Percentiles rank a stretch among this genome's conserved stretches.
Conservation (phyloP, 2,113 vertebrate species). For the Sinocyclocheilus grahami region DNA sequence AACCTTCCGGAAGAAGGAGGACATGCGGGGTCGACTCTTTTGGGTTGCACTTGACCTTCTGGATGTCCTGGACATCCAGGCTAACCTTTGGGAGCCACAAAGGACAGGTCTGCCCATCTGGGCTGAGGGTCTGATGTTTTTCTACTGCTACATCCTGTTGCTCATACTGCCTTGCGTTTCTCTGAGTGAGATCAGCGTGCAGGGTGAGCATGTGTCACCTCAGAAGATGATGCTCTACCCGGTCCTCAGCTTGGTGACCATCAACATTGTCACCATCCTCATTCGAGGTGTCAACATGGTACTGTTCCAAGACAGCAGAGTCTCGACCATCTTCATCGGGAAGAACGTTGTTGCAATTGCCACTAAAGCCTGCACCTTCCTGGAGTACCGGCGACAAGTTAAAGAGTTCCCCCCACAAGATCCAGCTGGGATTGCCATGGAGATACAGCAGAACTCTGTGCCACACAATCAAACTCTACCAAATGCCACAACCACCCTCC, state of each 20-base stretch:
- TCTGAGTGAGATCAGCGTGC: constrained; percentile 81
- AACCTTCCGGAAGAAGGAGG: constrained; percentile 88
- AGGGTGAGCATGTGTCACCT: no score
- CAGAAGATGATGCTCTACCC: constrained; percentile 85
- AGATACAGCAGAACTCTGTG: constrained; percentile 82
- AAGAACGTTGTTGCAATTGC: constrained; percentile 87
- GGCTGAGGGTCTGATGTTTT: constrained; percentile 90
- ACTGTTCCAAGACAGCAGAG: constrained; percentile 85
- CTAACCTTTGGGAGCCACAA: constrained; percentile 86
- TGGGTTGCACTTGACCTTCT: constrained; percentile 87
- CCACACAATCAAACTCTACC: constrained; percentile 77
- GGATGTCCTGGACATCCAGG: constrained; percentile 88
- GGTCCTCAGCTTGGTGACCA: constrained; percentile 84
- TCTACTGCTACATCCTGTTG: constrained; percentile 88
- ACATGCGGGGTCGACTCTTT: constrained; percentile 84
- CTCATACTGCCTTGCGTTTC: constrained; percentile 87
- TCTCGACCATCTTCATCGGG: constrained; percentile 87
- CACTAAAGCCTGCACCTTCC: constrained; percentile 85
- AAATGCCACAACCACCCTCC: constrained; percentile 69
- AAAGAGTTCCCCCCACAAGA: constrained; percentile 81
- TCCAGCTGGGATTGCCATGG: constrained; percentile 75
- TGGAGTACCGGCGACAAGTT: constrained; percentile 84
- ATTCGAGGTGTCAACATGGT: constrained; percentile 86
- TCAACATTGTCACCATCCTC: constrained; percentile 86
- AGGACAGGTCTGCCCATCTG: constrained; percentile 85